Base-by-base conservation (phyloP, 2,888 invertebrate species). In the Hyposoter didymator region DNA sequence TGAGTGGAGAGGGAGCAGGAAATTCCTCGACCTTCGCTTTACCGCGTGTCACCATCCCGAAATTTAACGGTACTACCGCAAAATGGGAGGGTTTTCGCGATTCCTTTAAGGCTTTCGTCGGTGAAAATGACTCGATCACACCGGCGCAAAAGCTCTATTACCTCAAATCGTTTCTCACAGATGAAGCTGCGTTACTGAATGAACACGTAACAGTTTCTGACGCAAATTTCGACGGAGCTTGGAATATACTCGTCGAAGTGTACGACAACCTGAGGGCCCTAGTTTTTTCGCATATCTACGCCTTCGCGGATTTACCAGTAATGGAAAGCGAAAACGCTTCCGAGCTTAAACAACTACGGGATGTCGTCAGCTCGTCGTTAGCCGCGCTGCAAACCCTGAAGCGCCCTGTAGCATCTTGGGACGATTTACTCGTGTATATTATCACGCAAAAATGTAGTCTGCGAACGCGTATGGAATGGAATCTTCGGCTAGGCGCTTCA, bases 1-100 rank as follows among this genome's bases (percentile, higher is more conserved):
- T 28, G 28, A 28, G 28, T 2, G 28, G 28, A 28, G 28, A 28
- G 28, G 28, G 28, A 35, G 35, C 35, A 35, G 35, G 35, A 35
- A 35, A 35, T 35, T 39, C 49, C 82, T 59, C 59, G 10, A 49
- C 19, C 8, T 64, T 49, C 64, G 49, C 28, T 28, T 39, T 78
- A 14, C 5, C 64, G 0, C 72, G 80, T 45, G 72, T 80, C 62
- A 72, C 72, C 17, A 80, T 80, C 17, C 72, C 80, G n/a, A 70
- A 62, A 35, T 80, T 80, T 47, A 45, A 28, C 35, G 72, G 80
- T 14, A 62, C 59, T 2, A n/a, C 72, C 0, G 64, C 75, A 8
- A 47, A 28, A 22, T 75, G 75, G 64, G 64, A 64, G 4, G 32
- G 19, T 6, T 74, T 74, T 62, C 28, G 59, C 28, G 74, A 74